Evolutionary conservation across 2,113 vertebrate species (phyloP), one percentile per base, ranked within the genome.

Genomic region (Phylloscopus trochilus): DNA sequence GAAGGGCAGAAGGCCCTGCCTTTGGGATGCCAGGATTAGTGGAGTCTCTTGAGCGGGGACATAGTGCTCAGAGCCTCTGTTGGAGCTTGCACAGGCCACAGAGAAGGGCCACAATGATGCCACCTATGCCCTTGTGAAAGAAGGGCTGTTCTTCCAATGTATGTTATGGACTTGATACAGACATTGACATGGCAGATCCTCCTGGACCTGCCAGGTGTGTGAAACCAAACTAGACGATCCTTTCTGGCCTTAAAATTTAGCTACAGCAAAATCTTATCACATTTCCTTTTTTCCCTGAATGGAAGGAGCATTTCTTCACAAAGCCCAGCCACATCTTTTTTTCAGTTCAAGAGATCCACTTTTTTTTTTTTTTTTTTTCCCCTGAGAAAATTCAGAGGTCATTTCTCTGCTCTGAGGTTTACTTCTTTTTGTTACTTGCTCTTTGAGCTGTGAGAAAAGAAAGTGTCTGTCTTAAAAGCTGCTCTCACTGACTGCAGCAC

Each of bases 351-450:
- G 86, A 92, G 33, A 93, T 67, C 13, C 70, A 79, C 13, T 14
- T 14, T 41, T 41, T 95, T 96, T 94, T 96, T 91, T 89, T 96
- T 96, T 94, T 92, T 77, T 44, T 6, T 9, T 7, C 2, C 1
- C 8, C 93, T 95, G 92, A 96, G 81, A 97, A 97, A 97, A 98
- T 94, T 95, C 97, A 97, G 97, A 97, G 95, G 96, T 97, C 96
- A 96, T 95, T 96, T 96, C 51, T 97, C 37, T 96, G 96, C 89
- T 96, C 95, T 94, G 86, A 97, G 96, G 94, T 90, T 77, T 86
- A 75, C 87, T 96, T 89, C 49, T 78, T 97, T 97, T 96, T 97
- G 82, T 96, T 95, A 96, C 83, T 97, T 18, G 76, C n/a, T 95
- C 92, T 96, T 93, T 96, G 87, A 95, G 97, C 81, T 68, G 22